Conservation (phyloP, 2,797 vertebrate species). For the Poeciliopsis paucimaculata region DNA sequence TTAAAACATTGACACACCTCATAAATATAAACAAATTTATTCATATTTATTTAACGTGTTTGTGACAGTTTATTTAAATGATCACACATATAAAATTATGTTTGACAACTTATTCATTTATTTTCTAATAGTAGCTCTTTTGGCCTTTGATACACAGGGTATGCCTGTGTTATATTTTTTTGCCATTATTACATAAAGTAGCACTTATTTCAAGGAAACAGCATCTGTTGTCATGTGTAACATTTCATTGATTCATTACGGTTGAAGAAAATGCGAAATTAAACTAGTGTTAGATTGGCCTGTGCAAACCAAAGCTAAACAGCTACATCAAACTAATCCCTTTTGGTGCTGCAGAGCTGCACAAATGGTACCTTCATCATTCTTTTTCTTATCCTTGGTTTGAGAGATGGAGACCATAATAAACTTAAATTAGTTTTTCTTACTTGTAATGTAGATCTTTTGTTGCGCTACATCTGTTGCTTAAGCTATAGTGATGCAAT, state of each 20-base stretch:
- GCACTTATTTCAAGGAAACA: conserved; percentile 16
- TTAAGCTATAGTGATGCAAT: conserved; percentile 8
- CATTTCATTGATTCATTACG: conserved; percentile 7
- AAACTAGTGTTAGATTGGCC: conserved; percentile 8
- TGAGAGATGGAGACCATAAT: conserved; percentile 63
- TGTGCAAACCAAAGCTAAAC: conserved; percentile 53
- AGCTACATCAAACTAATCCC: conserved; percentile 57
- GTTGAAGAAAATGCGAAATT: conserved; percentile 16
- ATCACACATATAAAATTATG: neutral
- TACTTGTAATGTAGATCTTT: conserved; percentile 10
- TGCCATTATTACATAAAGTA: conserved; percentile 11
- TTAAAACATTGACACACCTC: neutral
- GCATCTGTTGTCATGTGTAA: conserved; percentile 26
- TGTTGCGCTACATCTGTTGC: conserved; percentile 20
- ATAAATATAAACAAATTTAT: neutral
- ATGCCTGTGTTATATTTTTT: neutral
- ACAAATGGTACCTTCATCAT: conserved; percentile 55
- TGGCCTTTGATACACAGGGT: neutral
- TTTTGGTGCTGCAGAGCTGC: conserved; percentile 33
- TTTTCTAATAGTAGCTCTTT: neutral
- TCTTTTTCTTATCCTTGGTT: conserved; percentile 46
- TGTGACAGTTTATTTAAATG: neutral
- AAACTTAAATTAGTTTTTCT: conserved; percentile 23
- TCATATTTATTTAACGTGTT: neutral
- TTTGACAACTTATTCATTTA: neutral